A percentile compares a stretch with the other conserved stretches of the same genome.
phyloP scores from a whole-genome alignment of 2,888 invertebrate genomes.

The Coelogynopora nodosa region DNA sequence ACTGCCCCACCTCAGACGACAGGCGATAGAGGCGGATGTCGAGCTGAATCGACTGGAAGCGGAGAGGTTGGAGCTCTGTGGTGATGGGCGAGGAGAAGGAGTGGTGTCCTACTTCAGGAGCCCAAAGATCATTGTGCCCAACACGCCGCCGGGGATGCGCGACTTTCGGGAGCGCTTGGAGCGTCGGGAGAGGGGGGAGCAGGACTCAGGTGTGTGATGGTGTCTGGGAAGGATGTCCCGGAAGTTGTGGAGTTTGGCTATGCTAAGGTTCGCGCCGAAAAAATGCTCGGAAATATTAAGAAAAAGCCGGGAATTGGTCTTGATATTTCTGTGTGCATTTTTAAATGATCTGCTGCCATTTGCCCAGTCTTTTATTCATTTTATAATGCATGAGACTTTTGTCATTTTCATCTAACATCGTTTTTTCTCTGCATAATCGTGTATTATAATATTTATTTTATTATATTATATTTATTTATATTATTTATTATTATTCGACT shows the following conservation, averaged over 20 bases:
- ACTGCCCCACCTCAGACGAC: too few species aligned
- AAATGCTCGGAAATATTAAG: too few species aligned
- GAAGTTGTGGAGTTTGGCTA: neutral
- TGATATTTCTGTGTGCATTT: too few species aligned
- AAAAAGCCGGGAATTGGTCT: too few species aligned
- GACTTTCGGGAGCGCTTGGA: slow-evolving; percentile 35
- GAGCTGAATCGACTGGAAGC: neutral
- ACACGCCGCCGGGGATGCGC: slow-evolving; percentile 14
- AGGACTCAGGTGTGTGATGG: neutral
- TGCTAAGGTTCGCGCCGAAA: too few species aligned
- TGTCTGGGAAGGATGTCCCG: neutral
- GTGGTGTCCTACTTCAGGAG: neutral
- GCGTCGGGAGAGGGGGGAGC: neutral
- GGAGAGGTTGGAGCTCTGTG: neutral
- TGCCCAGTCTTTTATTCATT: neutral
- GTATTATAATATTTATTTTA: too few species aligned
- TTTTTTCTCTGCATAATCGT: too few species aligned
- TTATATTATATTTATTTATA: too few species aligned
- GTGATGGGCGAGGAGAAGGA: neutral
- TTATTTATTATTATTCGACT: too few species aligned
- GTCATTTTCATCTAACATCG: too few species aligned
- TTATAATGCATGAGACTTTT: neutral
- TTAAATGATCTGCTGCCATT: neutral
- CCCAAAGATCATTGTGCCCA: neutral
- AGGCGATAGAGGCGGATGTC: neutral